Conservation (phyloP, 2,888 invertebrate species). For the Diplazon laetatorius region DNA sequence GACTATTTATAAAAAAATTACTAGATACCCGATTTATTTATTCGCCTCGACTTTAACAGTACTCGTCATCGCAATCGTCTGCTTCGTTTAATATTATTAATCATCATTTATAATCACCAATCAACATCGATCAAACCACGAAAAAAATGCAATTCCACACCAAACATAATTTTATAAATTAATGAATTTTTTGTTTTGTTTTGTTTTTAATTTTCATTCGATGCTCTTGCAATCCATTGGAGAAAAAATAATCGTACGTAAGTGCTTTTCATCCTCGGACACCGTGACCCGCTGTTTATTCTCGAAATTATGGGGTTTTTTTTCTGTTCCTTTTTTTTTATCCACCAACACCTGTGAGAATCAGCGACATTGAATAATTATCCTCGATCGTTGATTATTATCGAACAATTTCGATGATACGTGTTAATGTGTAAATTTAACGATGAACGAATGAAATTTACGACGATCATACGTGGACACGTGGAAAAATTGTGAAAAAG, state of each 20-base stretch:
- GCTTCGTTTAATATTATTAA: neutral
- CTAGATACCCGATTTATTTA: constrained; percentile 55
- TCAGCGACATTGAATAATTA: neutral
- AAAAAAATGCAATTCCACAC: constrained; percentile 31
- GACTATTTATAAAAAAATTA: constrained; percentile 67
- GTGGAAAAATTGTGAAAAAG: neutral
- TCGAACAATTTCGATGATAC: neutral
- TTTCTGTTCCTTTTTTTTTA: neutral
- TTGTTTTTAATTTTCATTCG: neutral
- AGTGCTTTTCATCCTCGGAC: constrained; percentile 50
- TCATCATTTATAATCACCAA: constrained; percentile 9
- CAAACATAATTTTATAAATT: constrained; percentile 26
- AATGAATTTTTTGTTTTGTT: too few relatives aligned
- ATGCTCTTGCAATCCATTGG: constrained; percentile 2
- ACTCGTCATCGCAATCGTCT: constrained; percentile 35
- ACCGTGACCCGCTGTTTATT: constrained; percentile 9
- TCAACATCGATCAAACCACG: constrained; percentile 16
- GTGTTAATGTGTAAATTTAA: neutral
- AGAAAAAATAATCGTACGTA: constrained; percentile 21
- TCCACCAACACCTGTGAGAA: constrained; percentile 27
- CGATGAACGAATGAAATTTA: neutral
- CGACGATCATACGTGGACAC: constrained; percentile 26
- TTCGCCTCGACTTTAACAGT: constrained; percentile 20
- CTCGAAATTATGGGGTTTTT: neutral
- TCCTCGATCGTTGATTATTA: neutral